Evolutionary conservation across 2,797 vertebrate species (phyloP).

Genomic region (Gila robusta): DNA sequence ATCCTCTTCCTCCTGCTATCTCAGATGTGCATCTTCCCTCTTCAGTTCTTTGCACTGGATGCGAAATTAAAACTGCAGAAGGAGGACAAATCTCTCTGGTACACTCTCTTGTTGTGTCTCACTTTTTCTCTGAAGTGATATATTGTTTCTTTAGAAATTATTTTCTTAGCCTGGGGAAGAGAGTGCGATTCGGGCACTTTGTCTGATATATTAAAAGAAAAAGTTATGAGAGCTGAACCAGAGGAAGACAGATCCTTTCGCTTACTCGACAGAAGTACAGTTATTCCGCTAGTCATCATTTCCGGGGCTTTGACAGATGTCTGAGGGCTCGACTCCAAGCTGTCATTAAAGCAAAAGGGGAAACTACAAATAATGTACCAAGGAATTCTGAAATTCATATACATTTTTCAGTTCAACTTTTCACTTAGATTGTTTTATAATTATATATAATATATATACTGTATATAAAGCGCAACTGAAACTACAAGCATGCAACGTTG

Average conservation of each 20-base stretch:
- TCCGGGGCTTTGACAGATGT: conserved; percentile 33
- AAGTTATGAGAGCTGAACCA: conserved; percentile 32
- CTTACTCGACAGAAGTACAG: conserved; percentile 42
- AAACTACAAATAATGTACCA: neutral
- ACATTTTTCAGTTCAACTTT: neutral
- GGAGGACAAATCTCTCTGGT: neutral
- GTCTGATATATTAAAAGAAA: conserved; percentile 40
- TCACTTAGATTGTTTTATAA: neutral
- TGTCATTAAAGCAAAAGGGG: conserved; percentile 29
- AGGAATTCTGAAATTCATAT: neutral
- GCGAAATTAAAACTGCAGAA: conserved; percentile 12
- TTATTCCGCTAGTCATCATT: conserved; percentile 47
- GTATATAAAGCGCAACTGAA: no score
- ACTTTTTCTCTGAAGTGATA: conserved; percentile 1
- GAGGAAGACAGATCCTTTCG: conserved; percentile 35
- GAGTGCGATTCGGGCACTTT: neutral
- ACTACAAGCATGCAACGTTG: no score
- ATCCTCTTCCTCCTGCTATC: conserved; percentile 37
- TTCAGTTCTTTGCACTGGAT: conserved; percentile 5
- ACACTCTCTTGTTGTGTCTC: neutral
- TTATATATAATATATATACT: neutral
- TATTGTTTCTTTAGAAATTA: conserved; percentile 28
- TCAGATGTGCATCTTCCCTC: conserved; percentile 17
- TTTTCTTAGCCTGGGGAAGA: conserved; percentile 29
- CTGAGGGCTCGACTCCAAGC: neutral